Evolutionary conservation across 2,797 vertebrate genomes (phyloP).

Genomic region (Galaxias olidus): DNA sequence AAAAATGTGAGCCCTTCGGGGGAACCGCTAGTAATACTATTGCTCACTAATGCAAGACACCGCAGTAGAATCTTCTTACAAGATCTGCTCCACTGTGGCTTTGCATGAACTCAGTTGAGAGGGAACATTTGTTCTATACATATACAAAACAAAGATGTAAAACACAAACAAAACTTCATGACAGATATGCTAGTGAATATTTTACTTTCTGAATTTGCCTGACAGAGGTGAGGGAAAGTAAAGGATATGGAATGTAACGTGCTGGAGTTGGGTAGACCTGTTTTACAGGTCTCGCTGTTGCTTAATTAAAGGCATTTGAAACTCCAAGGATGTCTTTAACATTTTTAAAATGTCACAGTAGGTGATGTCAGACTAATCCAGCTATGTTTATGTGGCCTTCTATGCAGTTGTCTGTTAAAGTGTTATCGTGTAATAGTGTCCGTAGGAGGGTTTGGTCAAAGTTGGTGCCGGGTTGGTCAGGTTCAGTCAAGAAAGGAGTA

Average conservation of each 20-base stretch:
- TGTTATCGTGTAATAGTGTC: too few relatives aligned
- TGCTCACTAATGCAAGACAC: slow-evolving; percentile 21
- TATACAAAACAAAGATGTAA: too few relatives aligned
- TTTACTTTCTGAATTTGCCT: background rate
- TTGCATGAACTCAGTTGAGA: too few relatives aligned
- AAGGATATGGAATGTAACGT: slow-evolving; percentile 16
- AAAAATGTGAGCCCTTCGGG: too few relatives aligned
- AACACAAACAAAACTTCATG: too few relatives aligned
- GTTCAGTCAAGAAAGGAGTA: background rate
- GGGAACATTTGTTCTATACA: too few relatives aligned
- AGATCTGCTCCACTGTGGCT: too few relatives aligned
- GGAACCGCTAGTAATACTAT: background rate
- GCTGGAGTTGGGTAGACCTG: slow-evolving; percentile 42
- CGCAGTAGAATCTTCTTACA: too few relatives aligned
- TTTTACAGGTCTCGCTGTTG: slow-evolving; percentile 53
- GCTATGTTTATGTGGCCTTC: background rate
- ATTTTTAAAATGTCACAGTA: slow-evolving; percentile 14
- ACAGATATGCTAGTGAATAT: too few relatives aligned
- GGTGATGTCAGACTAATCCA: slow-evolving; percentile 6
- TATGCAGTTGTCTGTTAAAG: too few relatives aligned
- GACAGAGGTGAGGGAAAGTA: slow-evolving; percentile 13
- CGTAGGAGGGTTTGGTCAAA: slow-evolving; percentile 3
- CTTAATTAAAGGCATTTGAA: background rate
- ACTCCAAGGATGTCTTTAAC: slow-evolving; percentile 10
- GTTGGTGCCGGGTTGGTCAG: background rate